A percentile compares a stretch with the other conserved stretches of the same genome.
These are phyloP conservation scores for Riparia riparia DNA, from an alignment of 2,113 vertebrate genomes.

Conservation along the genomic window DNA sequence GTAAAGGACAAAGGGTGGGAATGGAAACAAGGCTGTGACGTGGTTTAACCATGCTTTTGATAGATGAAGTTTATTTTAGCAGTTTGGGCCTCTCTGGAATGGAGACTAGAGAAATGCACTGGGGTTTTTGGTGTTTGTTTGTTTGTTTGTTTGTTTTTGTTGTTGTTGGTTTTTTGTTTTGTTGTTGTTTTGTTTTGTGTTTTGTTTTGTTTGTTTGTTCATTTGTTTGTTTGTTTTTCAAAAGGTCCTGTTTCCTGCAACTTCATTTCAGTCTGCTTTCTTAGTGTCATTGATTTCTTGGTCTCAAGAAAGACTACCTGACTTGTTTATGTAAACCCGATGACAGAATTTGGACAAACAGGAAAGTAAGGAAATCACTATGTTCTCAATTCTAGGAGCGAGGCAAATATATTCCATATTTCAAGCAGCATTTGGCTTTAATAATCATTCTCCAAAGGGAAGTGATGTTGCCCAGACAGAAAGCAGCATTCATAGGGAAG, in stretches of 20 bases:
- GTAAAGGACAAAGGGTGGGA: background rate
- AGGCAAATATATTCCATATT: slow-evolving; percentile 24
- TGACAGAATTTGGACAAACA: slow-evolving; percentile 37
- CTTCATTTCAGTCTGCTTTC: background rate
- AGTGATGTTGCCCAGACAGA: background rate
- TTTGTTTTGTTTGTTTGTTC: background rate
- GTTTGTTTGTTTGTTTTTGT: too few species aligned
- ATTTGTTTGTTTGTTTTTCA: background rate
- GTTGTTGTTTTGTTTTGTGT: background rate
- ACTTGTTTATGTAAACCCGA: slow-evolving; percentile 31
- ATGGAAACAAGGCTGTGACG: background rate
- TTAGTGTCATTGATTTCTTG: background rate
- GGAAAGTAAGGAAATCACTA: slow-evolving; percentile 14
- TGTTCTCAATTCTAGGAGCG: background rate
- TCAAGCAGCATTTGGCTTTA: slow-evolving; percentile 38
- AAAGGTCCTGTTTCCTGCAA: background rate
- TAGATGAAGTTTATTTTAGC: slow-evolving; percentile 1
- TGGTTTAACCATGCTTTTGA: background rate
- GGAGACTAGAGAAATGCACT: background rate
- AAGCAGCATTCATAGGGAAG: background rate
- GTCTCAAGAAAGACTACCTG: background rate
- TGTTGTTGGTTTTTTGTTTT: too few species aligned
- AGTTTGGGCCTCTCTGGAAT: background rate
- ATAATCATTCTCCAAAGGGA: slow-evolving; percentile 7
- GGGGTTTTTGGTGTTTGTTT: rapidly evolving